phyloP scores from a whole-genome alignment of 1,140 invertebrate genomes.

The Leguminivora glycinivorella region DNA sequence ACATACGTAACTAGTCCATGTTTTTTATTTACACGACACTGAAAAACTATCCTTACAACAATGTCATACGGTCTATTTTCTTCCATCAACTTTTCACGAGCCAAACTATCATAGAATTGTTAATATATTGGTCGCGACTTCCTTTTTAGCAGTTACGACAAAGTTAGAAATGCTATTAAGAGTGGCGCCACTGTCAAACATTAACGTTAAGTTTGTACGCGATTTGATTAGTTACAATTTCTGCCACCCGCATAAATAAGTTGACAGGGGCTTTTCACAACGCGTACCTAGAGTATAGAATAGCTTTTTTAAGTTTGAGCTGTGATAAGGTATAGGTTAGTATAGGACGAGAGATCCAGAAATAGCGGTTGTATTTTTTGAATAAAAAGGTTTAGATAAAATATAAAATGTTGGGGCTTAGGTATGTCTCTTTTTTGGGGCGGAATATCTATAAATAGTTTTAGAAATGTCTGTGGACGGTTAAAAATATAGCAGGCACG shows the following conservation, averaged over 20 bases:
- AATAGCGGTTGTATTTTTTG: not conserved
- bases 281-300: not conserved
- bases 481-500: too few relatives aligned
- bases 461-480: too few relatives aligned
- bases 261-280: not conserved
- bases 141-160: slow-evolving; percentile 33
- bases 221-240: slow-evolving; percentile 6
- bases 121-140: slow-evolving; percentile 30
- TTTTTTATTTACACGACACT: slow-evolving; percentile 2
- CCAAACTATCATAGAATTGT: slow-evolving; percentile 22
- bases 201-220: not conserved
- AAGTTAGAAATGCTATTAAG: slow-evolving; percentile 7
- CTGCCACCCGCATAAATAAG: not conserved
- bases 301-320: not conserved
- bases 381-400: not conserved
- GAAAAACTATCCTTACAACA: slow-evolving; percentile 52
- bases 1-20: too few relatives aligned
- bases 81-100: slow-evolving; percentile 30
- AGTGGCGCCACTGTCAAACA: slow-evolving; percentile 7
- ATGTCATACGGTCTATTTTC: slow-evolving; percentile 40
- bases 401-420: too few relatives aligned
- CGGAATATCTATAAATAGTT: too few relatives aligned
- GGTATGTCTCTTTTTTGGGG: too few relatives aligned
- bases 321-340: not conserved
- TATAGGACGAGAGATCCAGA: not conserved